These are phyloP conservation scores for Pseudococcus jackbeardsleyi DNA, from an alignment of 2,888 invertebrate genomes.

Conservation along the genomic window DNA sequence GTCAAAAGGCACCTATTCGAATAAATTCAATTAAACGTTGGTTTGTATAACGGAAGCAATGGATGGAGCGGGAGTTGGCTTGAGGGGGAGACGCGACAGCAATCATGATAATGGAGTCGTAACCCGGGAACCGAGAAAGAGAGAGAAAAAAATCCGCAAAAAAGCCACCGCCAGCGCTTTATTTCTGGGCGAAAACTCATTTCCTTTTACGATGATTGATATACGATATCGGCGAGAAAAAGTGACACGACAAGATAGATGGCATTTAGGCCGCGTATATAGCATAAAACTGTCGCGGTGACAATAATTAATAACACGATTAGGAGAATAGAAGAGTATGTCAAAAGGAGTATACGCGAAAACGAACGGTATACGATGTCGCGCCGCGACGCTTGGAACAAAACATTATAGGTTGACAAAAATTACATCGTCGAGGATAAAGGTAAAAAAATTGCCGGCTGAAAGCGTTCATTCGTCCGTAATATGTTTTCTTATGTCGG, in stretches of 20 bases:
- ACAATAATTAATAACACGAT: constrained; percentile 47
- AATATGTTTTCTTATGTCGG: constrained; percentile 20
- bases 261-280: constrained; percentile 37
- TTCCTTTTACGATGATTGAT: constrained; percentile 51
- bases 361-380: background rate
- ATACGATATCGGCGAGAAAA: constrained; percentile 51
- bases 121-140: background rate
- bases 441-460: constrained; percentile 39
- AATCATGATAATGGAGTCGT: constrained; percentile 39
- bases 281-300: constrained; percentile 49
- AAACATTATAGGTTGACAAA: constrained; percentile 49
- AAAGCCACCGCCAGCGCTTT: constrained; percentile 23
- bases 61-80: background rate
- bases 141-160: background rate
- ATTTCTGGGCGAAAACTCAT: constrained; percentile 40
- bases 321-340: constrained; percentile 27
- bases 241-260: constrained; percentile 42
- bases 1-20: background rate
- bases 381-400: background rate
- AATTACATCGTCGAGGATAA: constrained; percentile 37
- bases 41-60: background rate
- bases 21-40: background rate
- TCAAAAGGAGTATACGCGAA: constrained; percentile 4
- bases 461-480: background rate
- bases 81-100: background rate